phyloP scores from a whole-genome alignment of 2,888 invertebrate species.

The Allolobophora icterica region DNA sequence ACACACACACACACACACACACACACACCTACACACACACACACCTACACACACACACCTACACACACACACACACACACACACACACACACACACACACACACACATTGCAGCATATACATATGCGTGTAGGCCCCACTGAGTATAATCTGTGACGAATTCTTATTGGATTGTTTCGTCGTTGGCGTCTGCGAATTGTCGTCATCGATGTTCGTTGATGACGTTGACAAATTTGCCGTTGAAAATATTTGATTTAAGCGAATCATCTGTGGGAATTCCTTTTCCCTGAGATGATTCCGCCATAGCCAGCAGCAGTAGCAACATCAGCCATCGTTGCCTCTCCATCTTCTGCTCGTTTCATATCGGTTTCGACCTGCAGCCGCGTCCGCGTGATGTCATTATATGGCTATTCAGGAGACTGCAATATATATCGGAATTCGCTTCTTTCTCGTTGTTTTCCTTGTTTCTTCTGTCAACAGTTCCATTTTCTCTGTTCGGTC shows the following conservation, averaged over 20 bases:
- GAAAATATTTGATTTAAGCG: background rate
- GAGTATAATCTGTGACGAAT: background rate
- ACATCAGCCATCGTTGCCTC: background rate
- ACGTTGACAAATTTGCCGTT: background rate
- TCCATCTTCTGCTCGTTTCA: background rate
- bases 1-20: too few species aligned
- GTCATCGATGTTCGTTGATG: background rate
- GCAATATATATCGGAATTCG: background rate
- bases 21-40: too few species aligned
- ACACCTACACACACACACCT: too few species aligned
- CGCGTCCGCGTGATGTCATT: background rate
- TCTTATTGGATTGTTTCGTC: background rate
- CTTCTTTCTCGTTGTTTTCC: background rate
- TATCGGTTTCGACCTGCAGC: background rate
- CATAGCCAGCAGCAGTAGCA: background rate
- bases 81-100: too few species aligned
- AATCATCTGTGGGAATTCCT: conserved; percentile 11
- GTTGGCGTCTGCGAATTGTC: background rate
- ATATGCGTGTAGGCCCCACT: background rate
- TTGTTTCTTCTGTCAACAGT: background rate
- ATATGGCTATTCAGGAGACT: background rate
- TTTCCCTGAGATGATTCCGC: background rate
- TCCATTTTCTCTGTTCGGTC: background rate
- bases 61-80: too few species aligned
- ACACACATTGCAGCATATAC: too few species aligned